These are phyloP conservation scores for Fregetta grallaria DNA, from an alignment of 2,113 vertebrate genomes.

Conservation along the genomic window DNA sequence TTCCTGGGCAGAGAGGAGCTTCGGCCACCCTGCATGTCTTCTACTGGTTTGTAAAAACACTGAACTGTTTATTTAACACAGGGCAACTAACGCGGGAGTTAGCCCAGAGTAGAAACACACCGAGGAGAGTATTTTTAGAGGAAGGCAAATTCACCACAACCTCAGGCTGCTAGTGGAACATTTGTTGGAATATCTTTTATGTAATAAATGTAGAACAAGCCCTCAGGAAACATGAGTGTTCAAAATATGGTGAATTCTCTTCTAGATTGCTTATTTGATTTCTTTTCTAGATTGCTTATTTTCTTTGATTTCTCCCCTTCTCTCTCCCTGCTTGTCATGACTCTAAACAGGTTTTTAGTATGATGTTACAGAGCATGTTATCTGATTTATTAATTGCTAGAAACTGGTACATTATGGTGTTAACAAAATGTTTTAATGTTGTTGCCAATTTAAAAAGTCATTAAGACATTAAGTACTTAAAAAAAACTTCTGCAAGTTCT, in stretches of 20 bases:
- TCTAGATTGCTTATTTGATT: neutral
- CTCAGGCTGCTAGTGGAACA: neutral
- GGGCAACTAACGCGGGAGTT: neutral
- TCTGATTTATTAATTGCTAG: neutral
- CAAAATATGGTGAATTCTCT: neutral
- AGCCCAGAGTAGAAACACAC: neutral
- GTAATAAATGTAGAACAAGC: neutral
- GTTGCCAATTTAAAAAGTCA: neutral
- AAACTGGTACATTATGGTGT: neutral
- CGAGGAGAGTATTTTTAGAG: neutral
- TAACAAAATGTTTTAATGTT: neutral
- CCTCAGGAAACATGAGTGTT: neutral
- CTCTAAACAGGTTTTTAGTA: neutral
- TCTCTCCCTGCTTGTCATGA: neutral
- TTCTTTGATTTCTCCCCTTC: neutral
- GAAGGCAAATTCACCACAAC: neutral
- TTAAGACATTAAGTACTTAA: neutral
- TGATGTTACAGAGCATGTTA: neutral
- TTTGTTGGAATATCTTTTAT: neutral
- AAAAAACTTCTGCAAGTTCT: neutral
- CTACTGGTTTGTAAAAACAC: neutral
- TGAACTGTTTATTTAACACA: neutral
- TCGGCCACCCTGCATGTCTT: rapidly evolving
- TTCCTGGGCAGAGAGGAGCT: neutral
- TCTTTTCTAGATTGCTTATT: neutral